Evolutionary conservation across 2,888 invertebrate species (phyloP).

Genomic region (Andrena marginata): DNA sequence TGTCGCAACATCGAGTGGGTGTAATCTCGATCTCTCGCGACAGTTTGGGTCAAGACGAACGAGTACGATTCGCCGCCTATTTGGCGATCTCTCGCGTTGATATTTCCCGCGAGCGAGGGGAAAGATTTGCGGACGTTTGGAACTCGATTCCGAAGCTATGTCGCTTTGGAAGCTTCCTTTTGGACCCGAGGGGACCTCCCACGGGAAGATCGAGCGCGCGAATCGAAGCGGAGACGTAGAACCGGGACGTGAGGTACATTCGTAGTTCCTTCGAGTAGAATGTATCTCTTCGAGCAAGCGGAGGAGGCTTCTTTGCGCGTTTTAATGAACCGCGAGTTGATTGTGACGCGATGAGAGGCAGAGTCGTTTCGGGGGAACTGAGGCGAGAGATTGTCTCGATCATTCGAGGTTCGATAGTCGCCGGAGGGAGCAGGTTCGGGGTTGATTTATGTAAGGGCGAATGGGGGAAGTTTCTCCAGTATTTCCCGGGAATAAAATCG

Average conservation of each 20-base stretch:
- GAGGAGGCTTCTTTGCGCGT: not conserved
- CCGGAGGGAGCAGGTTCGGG: conserved; percentile 3
- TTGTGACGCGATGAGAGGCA: conserved; percentile 16
- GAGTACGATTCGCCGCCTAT: no score
- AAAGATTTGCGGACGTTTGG: no score
- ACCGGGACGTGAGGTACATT: conserved; percentile 9
- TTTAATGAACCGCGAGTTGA: conserved; percentile 31
- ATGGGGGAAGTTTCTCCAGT: conserved; percentile 6
- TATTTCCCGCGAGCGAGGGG: no score
- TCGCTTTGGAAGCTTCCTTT: not conserved
- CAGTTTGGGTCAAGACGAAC: no score
- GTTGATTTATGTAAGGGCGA: conserved; percentile 1
- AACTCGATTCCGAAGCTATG: no score
- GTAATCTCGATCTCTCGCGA: no score
- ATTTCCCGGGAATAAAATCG: not conserved
- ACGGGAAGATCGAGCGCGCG: conserved; percentile 3
- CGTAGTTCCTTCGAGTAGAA: not conserved
- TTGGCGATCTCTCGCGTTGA: no score
- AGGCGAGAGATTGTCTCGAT: conserved; percentile 19
- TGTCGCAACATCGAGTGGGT: no score
- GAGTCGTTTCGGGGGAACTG: conserved; percentile 20
- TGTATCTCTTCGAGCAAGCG: conserved; percentile 16
- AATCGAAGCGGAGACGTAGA: conserved; percentile 10
- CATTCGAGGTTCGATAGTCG: conserved; percentile 7
- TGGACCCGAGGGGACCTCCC: not conserved